Conservation (phyloP, 2,113 vertebrate species). For the Maccullochella peelii region DNA sequence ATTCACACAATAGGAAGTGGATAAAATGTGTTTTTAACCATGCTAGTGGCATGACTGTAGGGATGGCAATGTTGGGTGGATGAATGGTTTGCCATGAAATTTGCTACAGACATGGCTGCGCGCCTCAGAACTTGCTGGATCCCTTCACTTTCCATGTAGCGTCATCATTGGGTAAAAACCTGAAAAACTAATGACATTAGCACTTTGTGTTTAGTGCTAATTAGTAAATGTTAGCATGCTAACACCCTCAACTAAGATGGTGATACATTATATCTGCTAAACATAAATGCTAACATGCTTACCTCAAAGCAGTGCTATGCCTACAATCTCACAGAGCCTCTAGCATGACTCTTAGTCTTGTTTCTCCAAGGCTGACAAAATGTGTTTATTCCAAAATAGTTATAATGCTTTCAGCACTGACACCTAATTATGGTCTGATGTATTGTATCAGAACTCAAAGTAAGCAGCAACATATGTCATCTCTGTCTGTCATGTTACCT, state of each 20-base stretch:
- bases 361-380: neutral
- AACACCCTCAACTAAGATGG: neutral
- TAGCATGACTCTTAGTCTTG: neutral
- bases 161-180: neutral
- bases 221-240: neutral
- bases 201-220: neutral
- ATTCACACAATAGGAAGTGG: neutral
- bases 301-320: neutral
- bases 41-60: neutral
- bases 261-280: neutral
- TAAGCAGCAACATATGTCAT: neutral
- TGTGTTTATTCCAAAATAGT: neutral
- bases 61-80: neutral
- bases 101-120: no score
- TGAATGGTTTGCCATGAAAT: neutral
- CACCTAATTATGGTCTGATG: neutral
- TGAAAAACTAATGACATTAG: neutral
- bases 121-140: no score
- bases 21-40: neutral
- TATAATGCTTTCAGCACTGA: neutral
- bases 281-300: neutral
- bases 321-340: neutral
- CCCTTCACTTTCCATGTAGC: neutral
- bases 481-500: neutral
- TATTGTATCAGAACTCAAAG: neutral